Conservation (phyloP, 1,140 invertebrate genomes). For the Drosophila rhopaloa region DNA sequence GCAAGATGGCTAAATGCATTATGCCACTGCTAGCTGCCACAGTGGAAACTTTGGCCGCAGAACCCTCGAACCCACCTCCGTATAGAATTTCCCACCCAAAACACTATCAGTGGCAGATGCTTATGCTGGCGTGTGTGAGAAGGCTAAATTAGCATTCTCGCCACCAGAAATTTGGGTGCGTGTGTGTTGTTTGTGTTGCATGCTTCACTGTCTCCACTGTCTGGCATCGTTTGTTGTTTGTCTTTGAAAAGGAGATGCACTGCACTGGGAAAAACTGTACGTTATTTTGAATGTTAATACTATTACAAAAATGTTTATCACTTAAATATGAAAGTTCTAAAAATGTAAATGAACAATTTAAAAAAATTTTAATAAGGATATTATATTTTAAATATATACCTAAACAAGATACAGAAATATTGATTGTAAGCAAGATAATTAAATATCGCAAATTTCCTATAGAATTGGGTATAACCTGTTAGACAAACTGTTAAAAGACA, state of each 20-base stretch:
- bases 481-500: too few relatives aligned
- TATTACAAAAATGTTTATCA: too few relatives aligned
- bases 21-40: constrained; percentile 46
- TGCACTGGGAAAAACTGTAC: constrained; percentile 1
- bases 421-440: too few relatives aligned
- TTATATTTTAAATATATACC: too few relatives aligned
- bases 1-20: constrained; percentile 60
- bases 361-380: not conserved
- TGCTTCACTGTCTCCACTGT: constrained; percentile 37
- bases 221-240: constrained; percentile 54
- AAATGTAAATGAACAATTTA: too few relatives aligned
- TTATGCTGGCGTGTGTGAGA: constrained; percentile 37
- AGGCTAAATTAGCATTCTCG: constrained; percentile 72
- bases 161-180: constrained; percentile 43
- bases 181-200: constrained; percentile 53
- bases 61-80: constrained; percentile 2
- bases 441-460: too few relatives aligned
- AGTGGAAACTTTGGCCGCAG: constrained; percentile 38
- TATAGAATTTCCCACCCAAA: not conserved
- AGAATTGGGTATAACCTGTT: too few relatives aligned
- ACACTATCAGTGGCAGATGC: constrained; percentile 67
- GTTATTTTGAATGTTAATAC: too few relatives aligned
- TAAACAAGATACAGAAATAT: too few relatives aligned
- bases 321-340: too few relatives aligned
- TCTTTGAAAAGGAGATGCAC: constrained; percentile 31